Percentiles rank a stretch among this genome's conserved stretches.
These are phyloP conservation scores for Melitaea cinxia DNA, from an alignment of 1,140 invertebrate genomes.

Conservation along the genomic window DNA sequence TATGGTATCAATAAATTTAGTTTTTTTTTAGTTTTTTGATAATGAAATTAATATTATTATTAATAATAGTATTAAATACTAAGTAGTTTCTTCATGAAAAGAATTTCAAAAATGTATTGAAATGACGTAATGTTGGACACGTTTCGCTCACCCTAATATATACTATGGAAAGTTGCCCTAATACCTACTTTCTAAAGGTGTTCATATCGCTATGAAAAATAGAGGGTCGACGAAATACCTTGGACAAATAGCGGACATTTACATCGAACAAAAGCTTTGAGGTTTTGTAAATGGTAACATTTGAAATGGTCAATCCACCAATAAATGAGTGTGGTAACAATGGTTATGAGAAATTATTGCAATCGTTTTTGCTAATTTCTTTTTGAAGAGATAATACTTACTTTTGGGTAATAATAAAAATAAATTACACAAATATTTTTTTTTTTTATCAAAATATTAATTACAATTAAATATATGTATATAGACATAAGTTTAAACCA, in stretches of 20 bases:
- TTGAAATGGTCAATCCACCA: background rate
- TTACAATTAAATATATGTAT: too few relatives aligned
- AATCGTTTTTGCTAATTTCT: too few relatives aligned
- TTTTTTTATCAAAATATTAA: too few relatives aligned
- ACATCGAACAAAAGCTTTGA: conserved; percentile 16
- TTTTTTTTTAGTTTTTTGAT: too few relatives aligned
- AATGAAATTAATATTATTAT: background rate
- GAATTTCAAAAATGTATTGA: background rate
- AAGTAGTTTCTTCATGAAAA: too few relatives aligned
- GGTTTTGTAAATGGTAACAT: background rate
- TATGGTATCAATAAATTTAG: too few relatives aligned
- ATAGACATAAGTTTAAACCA: too few relatives aligned
- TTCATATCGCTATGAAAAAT: conserved; percentile 27
- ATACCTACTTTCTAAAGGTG: conserved; percentile 18
- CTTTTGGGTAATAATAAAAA: too few relatives aligned
- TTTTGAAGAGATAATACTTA: too few relatives aligned
- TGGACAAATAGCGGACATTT: conserved; percentile 27
- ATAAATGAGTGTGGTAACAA: background rate
- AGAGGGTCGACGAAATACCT: conserved; percentile 20
- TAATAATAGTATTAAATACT: background rate
- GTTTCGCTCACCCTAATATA: background rate
- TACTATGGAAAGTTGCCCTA: background rate
- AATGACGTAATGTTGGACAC: background rate
- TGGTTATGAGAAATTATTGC: too few relatives aligned
- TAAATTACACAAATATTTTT: too few relatives aligned